phyloP scores from a whole-genome alignment of 1,140 invertebrate species.

The Heliconius eleuchia region DNA sequence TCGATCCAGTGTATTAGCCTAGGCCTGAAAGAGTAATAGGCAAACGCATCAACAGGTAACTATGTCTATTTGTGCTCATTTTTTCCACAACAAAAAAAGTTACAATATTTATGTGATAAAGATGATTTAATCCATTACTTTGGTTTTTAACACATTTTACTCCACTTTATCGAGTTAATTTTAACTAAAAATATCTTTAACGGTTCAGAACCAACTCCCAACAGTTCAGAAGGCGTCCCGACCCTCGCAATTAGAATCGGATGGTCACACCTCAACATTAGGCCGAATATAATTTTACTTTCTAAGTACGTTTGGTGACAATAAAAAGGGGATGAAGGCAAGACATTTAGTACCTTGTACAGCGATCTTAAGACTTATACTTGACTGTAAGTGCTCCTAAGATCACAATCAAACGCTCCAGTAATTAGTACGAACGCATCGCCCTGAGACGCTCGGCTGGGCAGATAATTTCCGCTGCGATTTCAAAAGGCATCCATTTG shows the following conservation, averaged over 20 bases:
- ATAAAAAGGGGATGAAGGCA: constrained; percentile 56
- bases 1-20: too few species aligned
- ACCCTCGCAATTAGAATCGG: constrained; percentile 76
- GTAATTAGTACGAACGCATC: constrained; percentile 78
- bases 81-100: too few species aligned
- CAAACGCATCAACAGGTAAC: too few species aligned
- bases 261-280: constrained; percentile 76
- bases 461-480: constrained; percentile 79
- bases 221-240: constrained; percentile 56
- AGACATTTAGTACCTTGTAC: constrained; percentile 46
- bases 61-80: too few species aligned
- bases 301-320: constrained; percentile 76
- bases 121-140: not conserved
- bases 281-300: constrained; percentile 76
- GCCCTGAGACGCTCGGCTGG: constrained; percentile 71
- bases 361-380: constrained; percentile 45
- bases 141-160: not conserved
- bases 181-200: constrained; percentile 59
- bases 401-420: constrained; percentile 78
- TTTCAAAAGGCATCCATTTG: constrained; percentile 78
- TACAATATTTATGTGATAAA: not conserved
- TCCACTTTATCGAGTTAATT: constrained; percentile 32
- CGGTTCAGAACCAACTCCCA: constrained; percentile 61
- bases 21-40: too few species aligned
- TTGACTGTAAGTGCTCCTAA: constrained; percentile 33